Percentiles rank a stretch among this genome's conserved stretches.
Conservation (phyloP, 2,888 invertebrate genomes). For the Drepana falcataria region DNA sequence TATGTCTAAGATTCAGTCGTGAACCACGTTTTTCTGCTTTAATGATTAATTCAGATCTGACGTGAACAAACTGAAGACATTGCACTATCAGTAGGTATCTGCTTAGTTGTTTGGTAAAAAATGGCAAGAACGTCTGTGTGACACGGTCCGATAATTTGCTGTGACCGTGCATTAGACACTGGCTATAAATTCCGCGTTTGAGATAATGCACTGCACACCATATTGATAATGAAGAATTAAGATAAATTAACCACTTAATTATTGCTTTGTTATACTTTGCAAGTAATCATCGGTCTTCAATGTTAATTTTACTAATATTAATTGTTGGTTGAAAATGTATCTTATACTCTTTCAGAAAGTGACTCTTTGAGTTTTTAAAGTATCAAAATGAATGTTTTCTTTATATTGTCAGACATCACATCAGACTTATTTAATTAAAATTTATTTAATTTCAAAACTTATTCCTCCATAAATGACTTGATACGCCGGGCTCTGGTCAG, state of each 20-base stretch:
- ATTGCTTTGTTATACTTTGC: background rate
- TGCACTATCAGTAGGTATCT: conserved; percentile 12
- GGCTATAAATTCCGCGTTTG: conserved; percentile 35
- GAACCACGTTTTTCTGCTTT: background rate
- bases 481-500: too few species aligned
- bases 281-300: background rate
- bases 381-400: too few species aligned
- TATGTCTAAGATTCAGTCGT: background rate
- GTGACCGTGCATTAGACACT: conserved; percentile 34
- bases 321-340: too few species aligned
- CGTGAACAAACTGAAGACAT: conserved; percentile 11
- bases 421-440: too few species aligned
- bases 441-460: too few species aligned
- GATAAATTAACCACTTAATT: background rate
- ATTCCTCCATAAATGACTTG: too few species aligned
- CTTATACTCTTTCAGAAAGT: too few species aligned
- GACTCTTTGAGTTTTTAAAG: too few species aligned
- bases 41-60: background rate
- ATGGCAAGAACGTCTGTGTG: conserved; percentile 27
- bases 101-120: conserved; percentile 28
- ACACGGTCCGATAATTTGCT: conserved; percentile 42
- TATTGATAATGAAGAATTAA: background rate
- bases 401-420: too few species aligned
- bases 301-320: background rate
- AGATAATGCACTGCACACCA: conserved; percentile 13